phyloP scores from a whole-genome alignment of 2,113 vertebrate species.

The Vulpes vulpes region DNA sequence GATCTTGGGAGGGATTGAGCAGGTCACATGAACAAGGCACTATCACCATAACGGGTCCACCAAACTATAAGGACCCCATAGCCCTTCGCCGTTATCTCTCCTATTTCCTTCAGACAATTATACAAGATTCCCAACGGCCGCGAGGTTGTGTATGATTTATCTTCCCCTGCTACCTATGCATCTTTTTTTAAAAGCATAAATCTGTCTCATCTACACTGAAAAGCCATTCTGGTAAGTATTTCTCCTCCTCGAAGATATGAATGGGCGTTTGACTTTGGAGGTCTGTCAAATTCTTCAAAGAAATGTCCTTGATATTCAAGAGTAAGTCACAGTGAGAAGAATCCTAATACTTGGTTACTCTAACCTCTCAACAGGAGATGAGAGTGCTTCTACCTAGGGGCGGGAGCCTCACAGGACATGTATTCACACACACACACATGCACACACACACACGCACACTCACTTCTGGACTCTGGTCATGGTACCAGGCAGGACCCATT shows the following conservation, averaged over 20 bases:
- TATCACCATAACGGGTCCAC: neutral
- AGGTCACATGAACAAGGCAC: neutral
- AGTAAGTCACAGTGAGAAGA: neutral
- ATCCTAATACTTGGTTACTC: neutral
- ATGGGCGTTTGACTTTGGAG: neutral
- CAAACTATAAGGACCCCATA: neutral
- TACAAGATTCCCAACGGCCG: neutral
- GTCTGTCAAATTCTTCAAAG: neutral
- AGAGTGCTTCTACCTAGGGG: neutral
- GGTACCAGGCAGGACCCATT: neutral
- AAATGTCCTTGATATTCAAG: constrained; percentile 27
- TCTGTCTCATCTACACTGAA: neutral
- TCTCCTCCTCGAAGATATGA: neutral
- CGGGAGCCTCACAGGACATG: neutral
- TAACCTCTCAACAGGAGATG: neutral
- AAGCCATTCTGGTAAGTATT: neutral
- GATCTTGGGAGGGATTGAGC: neutral
- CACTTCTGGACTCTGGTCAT: neutral
- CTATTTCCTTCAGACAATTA: neutral
- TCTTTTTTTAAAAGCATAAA: neutral
- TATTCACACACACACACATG: too few relatives aligned
- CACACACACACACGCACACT: too few relatives aligned
- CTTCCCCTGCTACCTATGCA: neutral
- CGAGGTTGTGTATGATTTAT: neutral
- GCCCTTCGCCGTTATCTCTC: neutral